A percentile compares a stretch with the other conserved stretches of the same genome.
These are phyloP conservation scores for Macrophya annulata DNA, from an alignment of 2,888 invertebrate species.

Conservation along the genomic window DNA sequence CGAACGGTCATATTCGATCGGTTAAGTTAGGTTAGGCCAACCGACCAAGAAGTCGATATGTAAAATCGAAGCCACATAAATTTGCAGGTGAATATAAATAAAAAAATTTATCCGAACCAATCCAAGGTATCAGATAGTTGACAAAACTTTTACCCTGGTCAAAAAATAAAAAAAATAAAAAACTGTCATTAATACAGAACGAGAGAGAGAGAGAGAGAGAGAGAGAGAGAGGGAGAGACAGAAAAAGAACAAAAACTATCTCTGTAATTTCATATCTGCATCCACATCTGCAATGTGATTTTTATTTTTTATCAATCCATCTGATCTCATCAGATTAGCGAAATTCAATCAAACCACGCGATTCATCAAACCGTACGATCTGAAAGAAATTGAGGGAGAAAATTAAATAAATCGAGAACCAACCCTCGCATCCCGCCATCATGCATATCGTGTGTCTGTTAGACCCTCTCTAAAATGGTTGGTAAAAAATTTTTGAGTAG, in stretches of 20 bases:
- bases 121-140: background rate
- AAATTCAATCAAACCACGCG: slow-evolving; percentile 47
- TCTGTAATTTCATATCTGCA: slow-evolving; percentile 38
- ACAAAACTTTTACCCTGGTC: slow-evolving; percentile 15
- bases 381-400: slow-evolving; percentile 68
- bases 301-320: background rate
- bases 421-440: background rate
- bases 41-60: slow-evolving; percentile 47
- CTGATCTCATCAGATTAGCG: slow-evolving; percentile 35
- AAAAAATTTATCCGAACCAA: slow-evolving; percentile 30
- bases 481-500: background rate
- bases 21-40: slow-evolving; percentile 1
- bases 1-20: slow-evolving; percentile 46
- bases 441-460: background rate
- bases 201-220: background rate
- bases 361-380: slow-evolving; percentile 61
- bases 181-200: background rate
- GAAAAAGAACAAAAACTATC: background rate
- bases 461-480: background rate
- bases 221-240: background rate
- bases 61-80: slow-evolving; percentile 52
- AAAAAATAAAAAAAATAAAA: background rate
- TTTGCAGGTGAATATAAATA: slow-evolving; percentile 36
- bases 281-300: slow-evolving; percentile 20
- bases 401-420: slow-evolving; percentile 74